phyloP scores from a whole-genome alignment of 1,140 invertebrate species.

The Neoseiulus cucumeris region DNA sequence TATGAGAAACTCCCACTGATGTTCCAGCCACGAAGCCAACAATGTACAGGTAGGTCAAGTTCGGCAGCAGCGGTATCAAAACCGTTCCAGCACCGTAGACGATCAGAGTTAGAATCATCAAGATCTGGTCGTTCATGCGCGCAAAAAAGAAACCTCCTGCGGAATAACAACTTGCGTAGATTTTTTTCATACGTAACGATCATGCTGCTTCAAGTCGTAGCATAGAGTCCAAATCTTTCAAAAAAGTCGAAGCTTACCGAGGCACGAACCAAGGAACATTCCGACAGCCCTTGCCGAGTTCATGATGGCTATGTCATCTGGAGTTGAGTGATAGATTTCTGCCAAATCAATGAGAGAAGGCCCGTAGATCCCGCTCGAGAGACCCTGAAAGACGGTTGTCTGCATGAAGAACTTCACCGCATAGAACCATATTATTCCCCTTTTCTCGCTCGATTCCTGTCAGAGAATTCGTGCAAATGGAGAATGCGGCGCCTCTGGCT shows the following conservation, averaged over 20 bases:
- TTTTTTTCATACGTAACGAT: too few species aligned
- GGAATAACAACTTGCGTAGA: too few species aligned
- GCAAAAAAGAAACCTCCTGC: background rate
- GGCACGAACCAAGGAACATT: background rate
- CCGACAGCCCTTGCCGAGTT: background rate
- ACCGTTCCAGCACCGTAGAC: background rate
- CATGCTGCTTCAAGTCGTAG: too few species aligned
- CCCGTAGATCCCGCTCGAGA: background rate
- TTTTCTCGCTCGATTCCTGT: too few species aligned
- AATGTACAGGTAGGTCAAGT: background rate
- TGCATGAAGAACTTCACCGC: too few species aligned
- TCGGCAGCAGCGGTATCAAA: background rate
- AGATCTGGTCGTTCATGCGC: background rate
- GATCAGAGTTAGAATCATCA: background rate
- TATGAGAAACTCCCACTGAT: background rate
- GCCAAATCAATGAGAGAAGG: background rate
- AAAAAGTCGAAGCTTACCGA: too few species aligned
- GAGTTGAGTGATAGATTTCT: background rate
- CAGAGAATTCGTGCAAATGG: too few species aligned
- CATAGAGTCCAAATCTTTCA: too few species aligned
- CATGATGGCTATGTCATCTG: background rate
- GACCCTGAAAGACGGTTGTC: background rate
- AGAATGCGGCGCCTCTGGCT: too few species aligned
- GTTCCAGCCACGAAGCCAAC: background rate
- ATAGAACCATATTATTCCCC: too few species aligned